Base-by-base conservation (phyloP, 2,113 vertebrate genomes). In the Delphinus delphis region DNA sequence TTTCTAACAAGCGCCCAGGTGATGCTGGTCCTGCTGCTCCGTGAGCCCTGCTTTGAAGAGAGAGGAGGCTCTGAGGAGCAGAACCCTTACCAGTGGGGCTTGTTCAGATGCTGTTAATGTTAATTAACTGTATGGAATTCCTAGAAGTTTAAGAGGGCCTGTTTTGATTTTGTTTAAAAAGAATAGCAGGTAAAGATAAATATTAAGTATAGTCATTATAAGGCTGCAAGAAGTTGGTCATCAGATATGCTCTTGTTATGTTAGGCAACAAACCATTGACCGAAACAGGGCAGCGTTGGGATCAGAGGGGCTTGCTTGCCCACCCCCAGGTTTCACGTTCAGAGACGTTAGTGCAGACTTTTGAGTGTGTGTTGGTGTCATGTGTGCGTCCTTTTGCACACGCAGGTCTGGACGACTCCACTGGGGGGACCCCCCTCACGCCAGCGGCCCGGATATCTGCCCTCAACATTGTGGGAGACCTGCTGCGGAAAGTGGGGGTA, bases 401-500 rank as follows among this genome's bases (percentile, higher is more conserved):
- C 74, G 26, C 88, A 99, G 99, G 98, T 93, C 96, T 97, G 98
- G 99, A 99, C 31, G 99, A 99, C 95, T 98, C 99, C 80, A 98
- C 98, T 0, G 97, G 99, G 2, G 99, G 99, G 91, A 99, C 99
- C 4, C 99, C 99, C 0, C 99, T 99, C 60, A 99, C 99, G 1
- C 99, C 99, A 0, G 99, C 99, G 0, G 99, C 99, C 74, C 99
- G 99, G 94, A 99, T 99, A 98, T 99, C 99, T 71, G 99, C 99
- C 8, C 99, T 99, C 55, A 99, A 99, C 97, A 99, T 99, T 0
- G 99, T 99, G 7, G 99, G 99, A 70, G 99, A 99, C 97, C 98
- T 99, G 90, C 99, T 99, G 81, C 98, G 99, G 93, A 99, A 99
- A 99, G 99, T 99, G 0, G 99, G 99, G 98, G 99, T 99, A 98